phyloP scores from a whole-genome alignment of 2,113 vertebrate genomes.

The Phalacrocorax pelagicus region DNA sequence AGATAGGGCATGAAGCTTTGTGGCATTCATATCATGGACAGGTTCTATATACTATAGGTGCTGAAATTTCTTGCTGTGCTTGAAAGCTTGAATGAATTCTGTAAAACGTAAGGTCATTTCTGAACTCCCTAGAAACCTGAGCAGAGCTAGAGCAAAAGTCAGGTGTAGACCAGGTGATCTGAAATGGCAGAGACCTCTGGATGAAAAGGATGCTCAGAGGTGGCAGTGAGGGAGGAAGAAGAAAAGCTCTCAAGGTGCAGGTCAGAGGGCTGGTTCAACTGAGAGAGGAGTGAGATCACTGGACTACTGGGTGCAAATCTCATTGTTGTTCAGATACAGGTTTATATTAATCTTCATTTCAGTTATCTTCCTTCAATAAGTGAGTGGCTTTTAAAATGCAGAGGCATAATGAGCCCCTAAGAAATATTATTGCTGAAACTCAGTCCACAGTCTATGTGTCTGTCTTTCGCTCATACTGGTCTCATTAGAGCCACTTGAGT shows the following conservation, averaged over 20 bases:
- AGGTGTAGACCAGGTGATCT: not conserved
- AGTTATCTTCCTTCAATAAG: not conserved
- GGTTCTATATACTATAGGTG: not conserved
- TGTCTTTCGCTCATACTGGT: not conserved
- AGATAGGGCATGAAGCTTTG: not conserved
- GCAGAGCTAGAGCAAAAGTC: not conserved
- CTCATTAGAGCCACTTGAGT: not conserved
- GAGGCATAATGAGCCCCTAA: not conserved
- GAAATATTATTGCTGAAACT: not conserved
- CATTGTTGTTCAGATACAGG: not conserved
- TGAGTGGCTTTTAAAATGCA: not conserved
- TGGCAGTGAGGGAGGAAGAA: not conserved
- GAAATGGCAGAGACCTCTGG: slow-evolving; percentile 3
- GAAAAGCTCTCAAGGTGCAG: not conserved
- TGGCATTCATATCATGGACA: not conserved
- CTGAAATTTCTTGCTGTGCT: not conserved
- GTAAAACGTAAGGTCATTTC: slow-evolving; percentile 9
- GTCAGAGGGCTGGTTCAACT: not conserved
- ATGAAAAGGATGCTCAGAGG: not conserved
- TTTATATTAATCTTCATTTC: not conserved
- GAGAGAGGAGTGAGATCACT: not conserved
- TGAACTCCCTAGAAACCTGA: slow-evolving; percentile 33
- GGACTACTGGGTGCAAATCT: not conserved
- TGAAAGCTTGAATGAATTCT: slow-evolving; percentile 10
- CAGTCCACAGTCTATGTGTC: not conserved